Base-by-base conservation (phyloP, 2,113 vertebrate species). In the Melanocharis versteri region DNA sequence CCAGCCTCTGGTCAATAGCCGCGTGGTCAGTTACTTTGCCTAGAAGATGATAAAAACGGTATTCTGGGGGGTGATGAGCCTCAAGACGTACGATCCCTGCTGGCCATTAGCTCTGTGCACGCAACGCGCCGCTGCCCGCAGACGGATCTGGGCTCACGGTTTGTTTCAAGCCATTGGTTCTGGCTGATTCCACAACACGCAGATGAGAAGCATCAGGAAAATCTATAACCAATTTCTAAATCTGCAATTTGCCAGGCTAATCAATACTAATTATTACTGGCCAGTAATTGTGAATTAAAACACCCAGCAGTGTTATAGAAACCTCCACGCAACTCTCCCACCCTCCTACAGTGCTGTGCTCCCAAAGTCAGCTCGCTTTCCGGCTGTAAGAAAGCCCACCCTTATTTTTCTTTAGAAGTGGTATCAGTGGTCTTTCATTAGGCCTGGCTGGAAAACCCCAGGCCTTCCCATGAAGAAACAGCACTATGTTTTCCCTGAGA, bases 141-240 rank as follows among this genome's bases (percentile, higher is more conserved):
- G 84, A 96, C 77, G 51, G 37, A 60, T 53, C 53, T 11, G 83
- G 87, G 76, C 84, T 79, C 14, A 2, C 0, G 1, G 42, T 23
- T 83, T 61, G 71, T 86, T 94, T 87, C 87, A 16, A 96, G 89
- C 91, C 90, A 89, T 87, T 44, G 94, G 83, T 92, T 87, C 93
- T 91, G 86, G 62, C 68, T 89, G 65, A 90, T 89, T 91, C 86
- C 92, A 91, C 89, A 89, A 72, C 87, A 85, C 11, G 1, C 64
- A 83, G 78, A 90, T 6, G 56, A 94, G 92, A 88, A 82, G 82
- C 94, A 96, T 76, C 81, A 91, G 91, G 62, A 97, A 97, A 94
- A 96, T 92, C 95, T 64, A 95, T 93, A 94, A 94, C 93, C 96
- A 96, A 96, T 97, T 97, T 97, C 94, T 93, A 94, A 96, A 94